Evolutionary conservation across 2,797 vertebrate species (phyloP), one percentile per base, ranked within the genome.

Genomic region (Lemur catta): DNA sequence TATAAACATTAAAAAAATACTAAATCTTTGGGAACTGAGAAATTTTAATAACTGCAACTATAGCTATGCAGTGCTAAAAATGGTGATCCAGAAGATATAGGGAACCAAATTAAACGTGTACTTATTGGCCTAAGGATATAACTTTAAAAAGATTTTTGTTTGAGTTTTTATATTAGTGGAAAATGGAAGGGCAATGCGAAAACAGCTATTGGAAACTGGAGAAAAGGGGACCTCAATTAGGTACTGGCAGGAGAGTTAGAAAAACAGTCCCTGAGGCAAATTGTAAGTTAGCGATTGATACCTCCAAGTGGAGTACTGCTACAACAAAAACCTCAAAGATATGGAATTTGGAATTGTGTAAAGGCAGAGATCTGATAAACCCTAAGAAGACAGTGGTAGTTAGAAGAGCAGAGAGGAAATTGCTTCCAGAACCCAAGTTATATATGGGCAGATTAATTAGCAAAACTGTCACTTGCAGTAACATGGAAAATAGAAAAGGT

Each of bases 81-180:
- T 57, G 24, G 78, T 94, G 52, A 65, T 59, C 71, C 63, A 76
- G 35, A 93, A 93, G 22, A 84, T 67, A 84, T 11, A 91, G 18
- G 33, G n/a, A 13, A 92, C 52, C 30, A 82, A 95, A 94, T 87
- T 87, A 94, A 94, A 75, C 93, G 52, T 86, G 41, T 89, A 67
- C 72, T 93, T 97, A 55, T 48, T 80, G 33, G 55, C 79, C 35
- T 91, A 92, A 93, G 80, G 55, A 82, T 91, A 46, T 35, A 84
- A 93, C 38, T 69, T 91, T 50, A 35, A 91, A 57, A 46, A 94
- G 7, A 46, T 93, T 94, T 93, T 78, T 67, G 35, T 74, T 92
- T 93, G 38, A 75, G 28, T 43, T 96, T 85, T 67, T 38, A 6
- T 72, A 26, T 88, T 69, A 71, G 46, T 14, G 20, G 38, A 86